phyloP scores from a whole-genome alignment of 2,797 vertebrate genomes.

The Pteronotus mesoamericanus region DNA sequence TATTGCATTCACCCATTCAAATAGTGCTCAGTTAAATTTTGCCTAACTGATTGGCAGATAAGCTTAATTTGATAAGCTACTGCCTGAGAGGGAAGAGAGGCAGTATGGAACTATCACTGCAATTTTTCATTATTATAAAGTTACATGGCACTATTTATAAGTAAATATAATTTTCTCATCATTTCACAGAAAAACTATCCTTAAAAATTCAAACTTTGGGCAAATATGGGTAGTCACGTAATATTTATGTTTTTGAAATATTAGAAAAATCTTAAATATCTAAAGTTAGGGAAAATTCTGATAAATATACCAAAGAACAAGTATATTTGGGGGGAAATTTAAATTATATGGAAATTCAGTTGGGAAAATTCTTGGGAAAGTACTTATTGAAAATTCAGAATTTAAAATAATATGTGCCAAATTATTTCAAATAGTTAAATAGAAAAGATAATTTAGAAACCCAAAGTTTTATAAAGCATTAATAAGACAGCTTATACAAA shows the following conservation, averaged over 20 bases:
- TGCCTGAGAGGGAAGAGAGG: not conserved
- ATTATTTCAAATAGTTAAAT: not conserved
- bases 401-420: not conserved
- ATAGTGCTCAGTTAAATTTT: not conserved
- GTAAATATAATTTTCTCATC: not conserved
- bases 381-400: not conserved
- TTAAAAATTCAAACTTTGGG: not conserved
- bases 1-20: not conserved
- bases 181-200: not conserved
- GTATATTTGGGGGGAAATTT: not conserved
- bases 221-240: not conserved
- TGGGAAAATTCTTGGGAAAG: not conserved
- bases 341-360: not conserved
- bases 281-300: not conserved
- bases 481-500: not conserved
- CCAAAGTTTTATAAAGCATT: not conserved
- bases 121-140: not conserved
- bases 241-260: not conserved
- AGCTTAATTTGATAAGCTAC: not conserved
- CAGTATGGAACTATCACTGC: not conserved
- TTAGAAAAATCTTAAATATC: not conserved
- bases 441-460: not conserved
- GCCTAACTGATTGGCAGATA: not conserved
- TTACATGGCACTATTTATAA: not conserved
- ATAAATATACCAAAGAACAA: not conserved